Base-by-base conservation (phyloP, 2,797 vertebrate genomes). In the Tangara arthus region DNA sequence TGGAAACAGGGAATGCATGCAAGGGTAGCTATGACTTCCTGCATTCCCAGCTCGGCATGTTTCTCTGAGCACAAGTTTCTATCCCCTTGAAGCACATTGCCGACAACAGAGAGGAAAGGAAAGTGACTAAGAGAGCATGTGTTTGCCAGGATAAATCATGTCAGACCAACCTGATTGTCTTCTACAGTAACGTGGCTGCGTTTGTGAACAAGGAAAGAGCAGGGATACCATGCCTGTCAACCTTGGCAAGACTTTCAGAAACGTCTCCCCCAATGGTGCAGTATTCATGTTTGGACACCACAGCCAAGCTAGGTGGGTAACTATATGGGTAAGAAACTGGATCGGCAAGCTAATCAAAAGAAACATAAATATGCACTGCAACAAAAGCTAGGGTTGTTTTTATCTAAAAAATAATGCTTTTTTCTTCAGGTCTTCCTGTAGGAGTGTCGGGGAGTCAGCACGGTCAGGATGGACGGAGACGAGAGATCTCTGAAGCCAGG, bases 171-270 rank as follows among this genome's bases (percentile, higher is more conserved):
- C 26, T 20, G 20, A 12, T 34, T 64, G 13, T 70, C 42, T 73
- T 41, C 46, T n/a, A 30, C 13, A 73, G 35, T 15, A 72, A 55
- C 0, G 0, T 20, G 19, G 4, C 12, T 60, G 27, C 2, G 24
- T 50, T 46, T 2, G 0, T 41, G 55, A 50, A 26, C 9, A n/a
- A 68, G n/a, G 50, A 76, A 22, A 65, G 39, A 71, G 11, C 14
- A 22, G 6, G 19, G 18, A 59, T 15, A 15, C 3, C 46, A 42
- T 30, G 39, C 11, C 2, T 14, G 13, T 41, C 2, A 2, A 5
- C 41, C 64, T 60, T 7, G 6, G 17, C 39, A 64, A 69, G 64
- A n/a, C n/a, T 77, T 72, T 34, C 0, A 0, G 8, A 50, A 37
- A n/a, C 17, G 8, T 65, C 22, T 69, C 37, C 41, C 12, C 12